Evolutionary conservation across 2,888 invertebrate genomes (phyloP), one percentile per base, ranked within the genome.

Genomic region (Myopa testacea): DNA sequence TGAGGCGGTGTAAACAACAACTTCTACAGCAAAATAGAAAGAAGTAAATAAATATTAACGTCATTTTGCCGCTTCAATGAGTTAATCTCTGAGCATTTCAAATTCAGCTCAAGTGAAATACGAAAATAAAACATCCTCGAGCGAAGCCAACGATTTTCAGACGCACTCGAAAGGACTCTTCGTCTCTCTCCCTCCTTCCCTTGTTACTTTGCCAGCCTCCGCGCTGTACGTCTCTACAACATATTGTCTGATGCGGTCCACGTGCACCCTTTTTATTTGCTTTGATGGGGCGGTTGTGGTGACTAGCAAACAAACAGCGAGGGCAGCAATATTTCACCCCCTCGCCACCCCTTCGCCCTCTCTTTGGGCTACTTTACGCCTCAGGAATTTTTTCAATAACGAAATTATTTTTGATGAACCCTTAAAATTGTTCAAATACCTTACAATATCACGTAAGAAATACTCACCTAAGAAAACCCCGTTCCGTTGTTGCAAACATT

Each of bases 11-110:
- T 50, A 55, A 63, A 63, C 63, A 26, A 63, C 63, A 63, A 63
- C 34, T 26, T 26, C 14, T 1, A 4, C 26, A 63, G 34, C 34
- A 63, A 63, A n/a, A 63, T 26, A 65, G 34, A 65, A 65, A 8
- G 14, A 65, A 16, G 26, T 40, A 60, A 55, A 82, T 81, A 82
- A 82, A 82, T 83, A 82, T 83, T 82, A 82, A 80, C 81, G 80
- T 82, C 81, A 83, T 82, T 82, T 83, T 83, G 80, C 73, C 81
- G 82, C 82, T 82, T 83, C 82, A 83, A 79, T 82, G 82, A 79
- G 76, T 81, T 81, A 83, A 82, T 82, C 78, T 77, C 58, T 69
- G 75, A 68, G 75, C 60, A 75, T 65, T 73, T 75, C 65, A 65
- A 65, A 65, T 55, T 52, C 26, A 63, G 26, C 37, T 26, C 40